Percentiles rank a stretch among this genome's conserved stretches.
These are phyloP conservation scores for Drosophila aldrichi DNA, from an alignment of 2,888 invertebrate species.

Conservation along the genomic window DNA sequence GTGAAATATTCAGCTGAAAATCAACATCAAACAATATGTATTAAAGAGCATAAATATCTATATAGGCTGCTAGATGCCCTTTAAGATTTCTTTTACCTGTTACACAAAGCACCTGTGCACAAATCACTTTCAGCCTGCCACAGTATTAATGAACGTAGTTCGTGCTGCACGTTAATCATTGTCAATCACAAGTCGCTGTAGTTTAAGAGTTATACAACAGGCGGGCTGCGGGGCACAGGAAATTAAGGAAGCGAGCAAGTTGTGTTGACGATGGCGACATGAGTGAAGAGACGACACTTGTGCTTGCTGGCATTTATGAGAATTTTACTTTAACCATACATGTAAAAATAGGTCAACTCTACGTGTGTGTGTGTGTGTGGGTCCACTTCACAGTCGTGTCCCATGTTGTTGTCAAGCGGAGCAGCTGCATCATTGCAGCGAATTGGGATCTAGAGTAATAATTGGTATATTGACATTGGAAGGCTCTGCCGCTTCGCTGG, in stretches of 20 bases:
- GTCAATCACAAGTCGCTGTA: conserved; percentile 19
- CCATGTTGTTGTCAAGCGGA: not conserved
- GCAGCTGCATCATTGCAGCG: conserved; percentile 36
- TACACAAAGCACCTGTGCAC: not conserved
- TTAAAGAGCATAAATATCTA: not conserved
- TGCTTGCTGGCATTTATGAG: conserved; percentile 15
- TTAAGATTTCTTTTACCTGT: not conserved
- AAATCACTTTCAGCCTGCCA: not conserved
- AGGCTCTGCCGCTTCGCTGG: conserved; percentile 12
- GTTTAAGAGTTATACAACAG: not conserved
- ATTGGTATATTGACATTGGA: conserved; percentile 51
- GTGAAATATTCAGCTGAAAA: not conserved
- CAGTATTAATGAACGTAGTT: not conserved
- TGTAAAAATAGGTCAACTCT: conserved; percentile 58
- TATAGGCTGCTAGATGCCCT: not conserved
- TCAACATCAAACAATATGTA: not conserved
- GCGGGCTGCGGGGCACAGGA: conserved; percentile 1
- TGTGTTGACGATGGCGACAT: not conserved
- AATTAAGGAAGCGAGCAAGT: conserved; percentile 28
- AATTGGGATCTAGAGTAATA: conserved; percentile 55
- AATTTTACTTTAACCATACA: conserved; percentile 23
- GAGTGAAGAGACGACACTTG: not conserved
- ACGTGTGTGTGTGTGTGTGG: not conserved
- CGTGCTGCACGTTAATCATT: conserved; percentile 5
- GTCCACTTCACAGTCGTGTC: not conserved